phyloP scores from a whole-genome alignment of 2,797 vertebrate genomes.

The Hippoglossus hippoglossus region DNA sequence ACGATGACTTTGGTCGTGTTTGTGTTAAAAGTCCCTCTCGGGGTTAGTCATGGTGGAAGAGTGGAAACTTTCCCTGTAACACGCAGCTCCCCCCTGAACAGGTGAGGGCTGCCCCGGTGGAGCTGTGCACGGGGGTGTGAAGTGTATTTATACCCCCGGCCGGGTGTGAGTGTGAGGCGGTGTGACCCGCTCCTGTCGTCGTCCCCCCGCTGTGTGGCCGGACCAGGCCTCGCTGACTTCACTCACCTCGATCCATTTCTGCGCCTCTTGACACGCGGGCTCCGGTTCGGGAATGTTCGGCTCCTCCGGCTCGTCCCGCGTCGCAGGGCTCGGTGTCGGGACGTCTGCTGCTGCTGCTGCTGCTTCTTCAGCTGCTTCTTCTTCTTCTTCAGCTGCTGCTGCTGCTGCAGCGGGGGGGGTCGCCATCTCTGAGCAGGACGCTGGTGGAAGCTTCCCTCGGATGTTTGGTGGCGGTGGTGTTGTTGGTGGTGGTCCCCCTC shows the following conservation, averaged over 20 bases:
- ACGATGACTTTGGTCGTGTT: too few species aligned
- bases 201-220: slow-evolving; percentile 10
- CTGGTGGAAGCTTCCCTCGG: slow-evolving; percentile 29
- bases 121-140: slow-evolving; percentile 14
- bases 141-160: slow-evolving; percentile 75
- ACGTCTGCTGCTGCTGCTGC: slow-evolving; percentile 68
- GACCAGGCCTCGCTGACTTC: slow-evolving; percentile 39
- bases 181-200: slow-evolving; percentile 42
- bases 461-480: neutral
- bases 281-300: slow-evolving; percentile 80
- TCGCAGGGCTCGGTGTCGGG: slow-evolving; percentile 74
- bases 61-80: too few species aligned
- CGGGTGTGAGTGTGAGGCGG: slow-evolving; percentile 19
- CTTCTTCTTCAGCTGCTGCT: too few species aligned
- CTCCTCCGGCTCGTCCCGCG: slow-evolving; percentile 78
- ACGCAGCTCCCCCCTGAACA: too few species aligned
- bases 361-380: slow-evolving; percentile 52
- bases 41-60: too few species aligned
- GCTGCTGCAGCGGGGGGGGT: slow-evolving; percentile 80
- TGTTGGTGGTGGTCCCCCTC: neutral
- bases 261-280: slow-evolving; percentile 90
- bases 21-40: too few species aligned
- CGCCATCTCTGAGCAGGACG: slow-evolving; percentile 86
- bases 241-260: slow-evolving; percentile 97
- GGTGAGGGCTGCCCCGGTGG: slow-evolving; percentile 32